Base-by-base conservation (phyloP, 1,140 invertebrate genomes). In the Glossosoma conforme region DNA sequence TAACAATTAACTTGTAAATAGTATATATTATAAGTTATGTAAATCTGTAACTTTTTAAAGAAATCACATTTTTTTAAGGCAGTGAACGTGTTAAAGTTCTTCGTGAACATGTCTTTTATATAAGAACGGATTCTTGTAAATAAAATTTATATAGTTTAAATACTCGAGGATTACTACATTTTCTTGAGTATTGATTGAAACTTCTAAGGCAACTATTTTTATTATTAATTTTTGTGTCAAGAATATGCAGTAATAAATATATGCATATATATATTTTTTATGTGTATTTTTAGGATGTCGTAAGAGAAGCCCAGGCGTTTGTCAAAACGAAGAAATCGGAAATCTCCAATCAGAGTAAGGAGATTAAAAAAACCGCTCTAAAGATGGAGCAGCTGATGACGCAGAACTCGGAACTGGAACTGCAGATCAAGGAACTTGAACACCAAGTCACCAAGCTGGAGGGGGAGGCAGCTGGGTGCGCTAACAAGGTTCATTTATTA, bases 401-500 rank as follows among this genome's bases (percentile, higher is more conserved):
- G 51, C 67, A 78, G 22, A 83, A 72, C 55, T 69, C 69, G 20
- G 86, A 91, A 18, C 61, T 77, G 2, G 78, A 90, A 59, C 72
- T 94, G 1, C 79, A 88, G 59, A 83, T 94, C 6, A 86, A 92
- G 64, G 84, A 91, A 63, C 67, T 86, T 37, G 82, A 87, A 53
- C 86, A 89, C 61, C 84, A 82, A 57, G 72, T 84, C 15, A 79
- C 72, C 24, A 81, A 83, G 62, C 58, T 82, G 9, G 64, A 77
- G 55, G 64, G 67, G 47, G 69, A 86, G 28, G 66, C 62, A 1
- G 28, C 61, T 1, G 62, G 64, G 1, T 69, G 65, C 13, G 61
- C 62, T 21, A 64, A 66, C 14, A 68, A 58, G 62, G 72, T 72
- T n/a, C n/a, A n/a, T n/a, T n/a, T n/a, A n/a, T n/a, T n/a, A n/a